phyloP scores from a whole-genome alignment of 1,140 invertebrate species.

The Chionoecetes opilio region DNA sequence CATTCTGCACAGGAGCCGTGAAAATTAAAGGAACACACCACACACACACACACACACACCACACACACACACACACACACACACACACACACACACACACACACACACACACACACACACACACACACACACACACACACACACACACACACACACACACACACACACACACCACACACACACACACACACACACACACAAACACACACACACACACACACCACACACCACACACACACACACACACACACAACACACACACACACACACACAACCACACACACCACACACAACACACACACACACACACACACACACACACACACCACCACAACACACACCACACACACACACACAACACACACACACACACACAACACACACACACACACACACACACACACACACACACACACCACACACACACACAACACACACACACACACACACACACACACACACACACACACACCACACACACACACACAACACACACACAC shows the following conservation, averaged over 20 bases:
- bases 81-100: constrained; percentile 68
- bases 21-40: background rate
- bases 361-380: no score
- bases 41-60: constrained; percentile 65
- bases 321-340: constrained; percentile 56
- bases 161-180: constrained; percentile 49
- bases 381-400: constrained; percentile 71
- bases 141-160: constrained; percentile 46
- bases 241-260: constrained; percentile 54
- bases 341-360: constrained; percentile 10
- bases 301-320: constrained; percentile 62
- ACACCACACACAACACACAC: no score
- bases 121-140: constrained; percentile 62
- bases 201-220: constrained; percentile 62
- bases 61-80: constrained; percentile 71
- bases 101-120: constrained; percentile 60
- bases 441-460: constrained; percentile 62
- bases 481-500: constrained; percentile 37
- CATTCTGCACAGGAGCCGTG: no score
- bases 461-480: no score
- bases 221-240: constrained; percentile 48
- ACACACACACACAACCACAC: constrained; percentile 59
- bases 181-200: constrained; percentile 59
- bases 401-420: constrained; percentile 66
- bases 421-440: constrained; percentile 60